Conservation (phyloP, 2,113 vertebrate species). For the Arvicanthis niloticus region DNA sequence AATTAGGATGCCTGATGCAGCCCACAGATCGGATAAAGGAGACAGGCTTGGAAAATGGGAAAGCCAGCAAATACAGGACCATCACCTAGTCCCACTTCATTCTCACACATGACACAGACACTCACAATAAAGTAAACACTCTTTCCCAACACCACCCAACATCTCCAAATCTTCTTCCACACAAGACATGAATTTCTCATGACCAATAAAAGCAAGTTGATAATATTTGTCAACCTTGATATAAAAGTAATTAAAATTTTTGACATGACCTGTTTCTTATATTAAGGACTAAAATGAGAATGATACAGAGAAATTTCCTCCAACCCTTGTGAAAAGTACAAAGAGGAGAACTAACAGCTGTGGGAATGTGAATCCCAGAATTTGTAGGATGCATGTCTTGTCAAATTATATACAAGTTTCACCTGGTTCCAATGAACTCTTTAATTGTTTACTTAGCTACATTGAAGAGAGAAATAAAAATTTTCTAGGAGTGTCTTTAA, state of each 20-base stretch:
- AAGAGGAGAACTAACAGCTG: background rate
- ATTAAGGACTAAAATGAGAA: background rate
- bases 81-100: background rate
- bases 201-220: background rate
- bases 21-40: background rate
- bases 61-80: background rate
- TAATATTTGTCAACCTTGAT: slow-evolving; percentile 1
- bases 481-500: background rate
- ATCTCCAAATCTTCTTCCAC: background rate
- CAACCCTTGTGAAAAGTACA: background rate
- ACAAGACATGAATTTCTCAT: background rate
- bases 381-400: background rate
- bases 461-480: background rate
- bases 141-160: background rate
- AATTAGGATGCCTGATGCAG: background rate
- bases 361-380: background rate
- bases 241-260: slow-evolving; percentile 41
- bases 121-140: background rate
- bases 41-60: background rate
- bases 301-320: background rate
- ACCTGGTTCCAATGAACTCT: background rate
- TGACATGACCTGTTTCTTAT: background rate
- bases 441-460: background rate
- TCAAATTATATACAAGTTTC: background rate
- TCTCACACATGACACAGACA: background rate